phyloP scores from a whole-genome alignment of 2,113 vertebrate species.

The Petrocephalus microphthalmus region DNA sequence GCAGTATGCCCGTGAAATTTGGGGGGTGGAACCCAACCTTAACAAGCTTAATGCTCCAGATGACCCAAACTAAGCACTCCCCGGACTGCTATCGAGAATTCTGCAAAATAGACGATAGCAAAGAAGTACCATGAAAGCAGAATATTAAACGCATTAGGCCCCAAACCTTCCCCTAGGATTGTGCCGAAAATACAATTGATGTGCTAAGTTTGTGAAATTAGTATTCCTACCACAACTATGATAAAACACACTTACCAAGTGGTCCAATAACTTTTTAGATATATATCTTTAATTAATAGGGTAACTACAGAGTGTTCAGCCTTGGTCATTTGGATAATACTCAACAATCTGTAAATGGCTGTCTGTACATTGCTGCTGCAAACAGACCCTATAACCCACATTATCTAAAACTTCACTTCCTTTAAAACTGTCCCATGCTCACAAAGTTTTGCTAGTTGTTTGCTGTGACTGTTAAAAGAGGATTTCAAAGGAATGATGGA shows the following conservation, averaged over 20 bases:
- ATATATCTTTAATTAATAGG: not conserved
- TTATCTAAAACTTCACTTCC: not conserved
- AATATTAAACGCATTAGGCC: not conserved
- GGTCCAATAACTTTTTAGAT: not conserved
- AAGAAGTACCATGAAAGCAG: not conserved
- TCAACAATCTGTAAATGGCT: not conserved
- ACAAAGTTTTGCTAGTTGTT: not conserved
- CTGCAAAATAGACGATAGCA: not conserved
- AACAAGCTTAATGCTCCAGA: conserved; percentile 62
- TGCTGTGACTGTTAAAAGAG: not conserved
- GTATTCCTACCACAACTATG: not conserved
- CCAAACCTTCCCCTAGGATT: not conserved
- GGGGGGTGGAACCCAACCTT: conserved; percentile 63
- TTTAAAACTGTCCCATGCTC: not conserved
- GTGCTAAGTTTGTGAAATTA: conserved; percentile 2
- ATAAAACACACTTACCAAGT: not conserved
- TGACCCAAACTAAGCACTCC: conserved; percentile 36
- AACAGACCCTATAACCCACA: not conserved
- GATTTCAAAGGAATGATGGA: not conserved
- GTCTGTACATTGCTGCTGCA: not conserved
- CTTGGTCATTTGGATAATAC: not conserved
- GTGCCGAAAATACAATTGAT: not conserved
- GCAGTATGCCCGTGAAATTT: conserved; percentile 69
- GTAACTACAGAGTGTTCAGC: not conserved
- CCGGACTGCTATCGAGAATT: too few relatives aligned